phyloP scores from a whole-genome alignment of 1,140 invertebrate genomes.

The Oryzaephilus surinamensis region DNA sequence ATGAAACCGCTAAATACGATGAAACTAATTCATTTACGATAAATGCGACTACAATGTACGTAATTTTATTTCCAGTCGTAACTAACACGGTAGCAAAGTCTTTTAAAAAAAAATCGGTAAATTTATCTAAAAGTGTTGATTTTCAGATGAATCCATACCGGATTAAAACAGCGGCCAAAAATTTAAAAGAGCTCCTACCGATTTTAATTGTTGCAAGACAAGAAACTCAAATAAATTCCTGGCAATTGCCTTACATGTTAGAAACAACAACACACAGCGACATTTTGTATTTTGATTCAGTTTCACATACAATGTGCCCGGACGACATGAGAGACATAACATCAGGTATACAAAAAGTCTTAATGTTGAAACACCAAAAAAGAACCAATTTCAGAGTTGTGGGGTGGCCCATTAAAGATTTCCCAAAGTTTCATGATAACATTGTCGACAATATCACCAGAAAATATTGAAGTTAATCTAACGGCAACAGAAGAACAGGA shows the following conservation, averaged over 20 bases:
- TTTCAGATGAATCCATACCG: slow-evolving; percentile 27
- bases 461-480: slow-evolving; percentile 41
- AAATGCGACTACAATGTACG: no score
- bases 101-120: no score
- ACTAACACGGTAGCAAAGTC: no score
- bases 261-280: slow-evolving; percentile 34
- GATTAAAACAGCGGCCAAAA: slow-evolving; percentile 17
- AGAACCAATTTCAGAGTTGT: slow-evolving; percentile 11
- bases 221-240: slow-evolving; percentile 46
- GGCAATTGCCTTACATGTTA: slow-evolving; percentile 53
- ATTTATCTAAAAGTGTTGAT: no score
- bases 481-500: slow-evolving; percentile 42
- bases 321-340: slow-evolving; percentile 33
- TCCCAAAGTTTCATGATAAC: slow-evolving; percentile 44
- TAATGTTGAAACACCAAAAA: no score
- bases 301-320: slow-evolving; percentile 55
- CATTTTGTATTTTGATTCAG: slow-evolving; percentile 43
- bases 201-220: slow-evolving; percentile 30
- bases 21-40: no score
- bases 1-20: no score
- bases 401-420: slow-evolving; percentile 7
- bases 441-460: slow-evolving; percentile 46
- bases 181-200: slow-evolving; percentile 14
- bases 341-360: slow-evolving; percentile 3
- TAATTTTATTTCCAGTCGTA: no score